Evolutionary conservation across 2,888 invertebrate genomes (phyloP), one percentile per base, ranked within the genome.

Genomic region (Amphimallon solstitiale): DNA sequence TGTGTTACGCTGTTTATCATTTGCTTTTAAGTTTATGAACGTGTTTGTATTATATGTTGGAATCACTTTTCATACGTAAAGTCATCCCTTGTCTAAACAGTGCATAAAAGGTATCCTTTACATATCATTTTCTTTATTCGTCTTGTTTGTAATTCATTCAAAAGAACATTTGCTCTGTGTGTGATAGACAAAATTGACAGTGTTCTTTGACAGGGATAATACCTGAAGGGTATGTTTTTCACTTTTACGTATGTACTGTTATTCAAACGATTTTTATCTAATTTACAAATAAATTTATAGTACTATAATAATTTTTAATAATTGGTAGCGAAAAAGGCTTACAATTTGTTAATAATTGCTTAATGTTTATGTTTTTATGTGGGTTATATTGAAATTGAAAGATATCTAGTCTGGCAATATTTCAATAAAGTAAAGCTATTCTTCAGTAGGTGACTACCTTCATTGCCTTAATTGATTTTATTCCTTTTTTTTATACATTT

Each of bases 31-130:
- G 17, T 51, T 54, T 43, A 52, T 45, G 54, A 19, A 52, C 63
- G 63, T 63, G 54, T 63, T 63, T 63, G 40, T 29, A 43, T 54
- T 63, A 38, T 40, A 54, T 54, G 38, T 23, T 54, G 38, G 40
- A 40, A 54, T 54, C 19, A 19, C 14, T 14, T 54, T 38, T 37
- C 21, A 29, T 21, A 54, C 38, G 54, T 54, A 54, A 54, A 54
- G 19, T 40, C 40, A 15, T 23, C 40, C 19, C 14, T 54, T 52
- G 14, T 54, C 38, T 38, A 40, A 54, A 12, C 14, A 38, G 54
- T 54, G 54, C 15, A 54, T 23, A 23, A 38, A n/a, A 40, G 23
- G 21, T 21, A 54, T 54, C 14, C 6, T 19, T 34, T 12, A 12
- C 35, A 40, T 54, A 37, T 40, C 54, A 3, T n/a, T n/a, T 40